Conservation (phyloP, 2,797 vertebrate species). For the Gallinago nigripennis region DNA sequence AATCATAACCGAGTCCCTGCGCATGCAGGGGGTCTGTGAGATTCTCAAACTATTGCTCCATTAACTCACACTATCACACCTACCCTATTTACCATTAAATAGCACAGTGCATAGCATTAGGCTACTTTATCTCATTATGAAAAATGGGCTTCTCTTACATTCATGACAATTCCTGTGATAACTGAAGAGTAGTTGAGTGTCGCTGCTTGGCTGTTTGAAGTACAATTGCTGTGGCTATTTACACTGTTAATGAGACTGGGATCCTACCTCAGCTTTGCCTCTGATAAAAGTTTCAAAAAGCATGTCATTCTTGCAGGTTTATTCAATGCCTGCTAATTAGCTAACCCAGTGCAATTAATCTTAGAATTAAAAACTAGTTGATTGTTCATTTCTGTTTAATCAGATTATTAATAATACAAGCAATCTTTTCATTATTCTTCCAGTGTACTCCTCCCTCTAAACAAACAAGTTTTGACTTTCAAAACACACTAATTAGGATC, state of each 20-base stretch:
- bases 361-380: slow-evolving; percentile 26
- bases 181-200: neutral
- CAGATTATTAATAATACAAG: slow-evolving; percentile 64
- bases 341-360: slow-evolving; percentile 34
- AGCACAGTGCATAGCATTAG: too few species aligned
- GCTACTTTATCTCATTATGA: neutral
- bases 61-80: neutral
- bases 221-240: neutral
- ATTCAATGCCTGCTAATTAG: slow-evolving; percentile 34
- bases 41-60: neutral
- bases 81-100: neutral
- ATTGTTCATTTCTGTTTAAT: slow-evolving; percentile 49
- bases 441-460: neutral
- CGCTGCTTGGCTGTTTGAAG: neutral
- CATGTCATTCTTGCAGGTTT: neutral
- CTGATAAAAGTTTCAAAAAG: slow-evolving; percentile 23
- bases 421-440: slow-evolving; percentile 45
- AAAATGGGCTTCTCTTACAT: neutral
- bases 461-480: slow-evolving; percentile 24
- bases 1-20: neutral
- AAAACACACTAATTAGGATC: neutral
- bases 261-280: neutral
- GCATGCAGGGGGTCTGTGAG: neutral
- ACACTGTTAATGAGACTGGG: neutral
- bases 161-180: neutral